Conservation (phyloP, 30 jellyfish, hydroid and myxozoan species). For the Calvadosia cruxmelitensis region DNA sequence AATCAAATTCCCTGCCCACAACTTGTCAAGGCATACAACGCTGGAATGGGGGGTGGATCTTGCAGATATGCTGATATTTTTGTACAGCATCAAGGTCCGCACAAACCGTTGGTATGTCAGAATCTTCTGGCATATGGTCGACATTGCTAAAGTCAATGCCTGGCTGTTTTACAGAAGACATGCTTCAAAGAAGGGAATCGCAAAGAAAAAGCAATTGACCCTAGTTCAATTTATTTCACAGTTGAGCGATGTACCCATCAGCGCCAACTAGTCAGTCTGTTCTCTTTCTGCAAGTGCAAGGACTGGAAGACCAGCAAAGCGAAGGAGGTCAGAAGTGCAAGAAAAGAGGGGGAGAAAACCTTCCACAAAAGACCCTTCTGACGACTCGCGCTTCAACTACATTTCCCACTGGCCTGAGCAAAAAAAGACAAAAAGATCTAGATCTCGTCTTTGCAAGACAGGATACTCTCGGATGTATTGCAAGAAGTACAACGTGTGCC, state of each 20-base stretch:
- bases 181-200: slow-evolving; percentile 8
- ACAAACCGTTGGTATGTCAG: slow-evolving; percentile 52
- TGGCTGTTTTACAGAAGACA: slow-evolving; percentile 47
- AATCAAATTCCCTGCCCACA: slow-evolving; percentile 45
- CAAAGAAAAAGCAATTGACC: slow-evolving; percentile 13
- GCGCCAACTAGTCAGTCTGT: not conserved
- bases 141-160: slow-evolving; percentile 37
- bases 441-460: slow-evolving; percentile 17
- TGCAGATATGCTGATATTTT: slow-evolving; percentile 58
- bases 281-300: slow-evolving; percentile 1
- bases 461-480: slow-evolving; percentile 14
- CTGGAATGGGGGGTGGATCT: slow-evolving; percentile 77
- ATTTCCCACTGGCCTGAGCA: slow-evolving; percentile 21
- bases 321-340: slow-evolving; percentile 25
- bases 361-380: slow-evolving; percentile 6
- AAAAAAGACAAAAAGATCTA: slow-evolving; percentile 9
- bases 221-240: slow-evolving; percentile 18
- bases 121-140: slow-evolving; percentile 41
- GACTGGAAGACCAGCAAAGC: slow-evolving; percentile 41
- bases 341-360: slow-evolving; percentile 24
- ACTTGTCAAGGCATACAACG: slow-evolving; percentile 38
- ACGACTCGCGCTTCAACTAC: slow-evolving; percentile 11
- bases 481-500: slow-evolving; percentile 13
- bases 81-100: slow-evolving; percentile 30
- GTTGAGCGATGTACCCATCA: slow-evolving; percentile 25